Conservation (phyloP, 2,113 vertebrate genomes). For the Sapajus apella region DNA sequence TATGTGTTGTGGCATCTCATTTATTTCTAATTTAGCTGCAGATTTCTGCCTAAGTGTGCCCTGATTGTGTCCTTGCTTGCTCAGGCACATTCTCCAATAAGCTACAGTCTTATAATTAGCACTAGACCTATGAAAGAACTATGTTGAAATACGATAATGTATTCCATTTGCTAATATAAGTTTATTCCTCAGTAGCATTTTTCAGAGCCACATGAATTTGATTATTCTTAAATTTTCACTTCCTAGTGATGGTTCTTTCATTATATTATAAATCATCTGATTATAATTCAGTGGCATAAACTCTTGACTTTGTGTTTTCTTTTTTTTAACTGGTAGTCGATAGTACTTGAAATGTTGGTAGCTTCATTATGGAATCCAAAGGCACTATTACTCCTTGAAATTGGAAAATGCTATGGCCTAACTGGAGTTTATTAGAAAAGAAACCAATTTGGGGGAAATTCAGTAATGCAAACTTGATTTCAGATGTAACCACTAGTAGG, state of each 20-base stretch:
- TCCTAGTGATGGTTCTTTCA: slow-evolving; percentile 16
- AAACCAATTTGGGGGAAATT: neutral
- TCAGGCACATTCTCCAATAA: slow-evolving; percentile 61
- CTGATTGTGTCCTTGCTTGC: slow-evolving; percentile 53
- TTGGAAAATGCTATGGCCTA: slow-evolving; percentile 39
- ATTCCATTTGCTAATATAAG: slow-evolving; percentile 45
- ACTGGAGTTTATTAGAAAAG: slow-evolving; percentile 19
- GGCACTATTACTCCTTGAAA: slow-evolving; percentile 29
- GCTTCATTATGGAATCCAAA: slow-evolving; percentile 46
- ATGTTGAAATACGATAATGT: slow-evolving; percentile 65
- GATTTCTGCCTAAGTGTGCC: slow-evolving; percentile 34
- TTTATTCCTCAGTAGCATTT: slow-evolving; percentile 46
- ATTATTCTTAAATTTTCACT: slow-evolving; percentile 65
- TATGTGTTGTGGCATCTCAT: neutral
- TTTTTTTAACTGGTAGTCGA: neutral
- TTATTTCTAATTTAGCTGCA: slow-evolving; percentile 57
- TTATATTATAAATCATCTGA: slow-evolving; percentile 64
- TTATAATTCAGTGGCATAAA: slow-evolving; percentile 55
- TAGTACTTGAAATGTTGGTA: slow-evolving; percentile 36
- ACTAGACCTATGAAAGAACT: slow-evolving; percentile 53
- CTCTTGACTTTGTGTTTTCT: neutral
- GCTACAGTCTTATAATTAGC: slow-evolving; percentile 53
- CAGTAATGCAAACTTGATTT: neutral
- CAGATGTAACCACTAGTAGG: neutral
- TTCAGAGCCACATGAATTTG: slow-evolving; percentile 65